phyloP scores from a whole-genome alignment of 1,140 invertebrate genomes.

The Melanaphis sacchari region DNA sequence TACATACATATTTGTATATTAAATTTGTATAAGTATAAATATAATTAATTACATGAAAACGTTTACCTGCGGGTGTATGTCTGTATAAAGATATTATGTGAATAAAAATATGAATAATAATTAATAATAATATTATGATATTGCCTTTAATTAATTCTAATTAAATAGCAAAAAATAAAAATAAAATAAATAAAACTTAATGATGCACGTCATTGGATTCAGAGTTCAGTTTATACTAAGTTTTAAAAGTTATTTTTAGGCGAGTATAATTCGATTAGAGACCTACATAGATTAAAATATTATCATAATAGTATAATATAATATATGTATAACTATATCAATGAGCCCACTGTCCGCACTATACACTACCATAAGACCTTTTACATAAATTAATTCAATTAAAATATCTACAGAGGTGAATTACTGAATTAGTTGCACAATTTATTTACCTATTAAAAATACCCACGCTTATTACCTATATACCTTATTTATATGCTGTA shows the following conservation, averaged over 20 bases:
- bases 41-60: background rate
- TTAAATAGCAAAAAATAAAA: background rate
- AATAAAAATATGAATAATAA: background rate
- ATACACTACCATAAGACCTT: background rate
- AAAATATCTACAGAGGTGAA: background rate
- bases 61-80: background rate
- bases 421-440: background rate
- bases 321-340: background rate
- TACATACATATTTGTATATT: too few relatives aligned
- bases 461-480: background rate
- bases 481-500: background rate
- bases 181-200: background rate
- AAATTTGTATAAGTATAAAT: background rate
- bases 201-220: background rate
- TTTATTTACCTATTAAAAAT: background rate
- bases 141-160: background rate
- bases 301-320: background rate
- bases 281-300: background rate
- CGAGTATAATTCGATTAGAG: background rate
- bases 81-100: background rate
- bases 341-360: background rate
- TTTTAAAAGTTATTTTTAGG: conserved; percentile 3
- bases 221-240: background rate
- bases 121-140: background rate
- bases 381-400: background rate